A percentile compares a stretch with the other conserved stretches of the same genome.
These are phyloP conservation scores for Masticophis lateralis DNA, from an alignment of 2,797 vertebrate genomes.

Conservation along the genomic window DNA sequence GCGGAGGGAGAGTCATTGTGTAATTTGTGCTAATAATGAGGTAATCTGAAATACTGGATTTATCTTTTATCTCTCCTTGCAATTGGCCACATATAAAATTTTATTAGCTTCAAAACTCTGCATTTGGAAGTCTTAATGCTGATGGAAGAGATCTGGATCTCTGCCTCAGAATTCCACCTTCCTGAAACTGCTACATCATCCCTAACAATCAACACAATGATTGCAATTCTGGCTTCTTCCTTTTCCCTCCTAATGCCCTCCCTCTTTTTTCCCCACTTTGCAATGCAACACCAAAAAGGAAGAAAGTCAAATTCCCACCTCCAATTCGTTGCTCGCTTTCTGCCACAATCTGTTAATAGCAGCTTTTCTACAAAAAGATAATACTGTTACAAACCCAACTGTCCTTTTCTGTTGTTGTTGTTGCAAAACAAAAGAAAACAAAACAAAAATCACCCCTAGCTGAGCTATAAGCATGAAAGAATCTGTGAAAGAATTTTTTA, in stretches of 20 bases:
- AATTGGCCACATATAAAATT: background rate
- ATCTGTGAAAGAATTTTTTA: conserved; percentile 31
- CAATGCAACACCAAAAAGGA: conserved; percentile 3
- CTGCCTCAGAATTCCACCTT: background rate
- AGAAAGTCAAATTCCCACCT: background rate
- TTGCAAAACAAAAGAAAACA: conserved; percentile 22
- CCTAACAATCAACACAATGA: background rate
- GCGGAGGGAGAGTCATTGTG: background rate
- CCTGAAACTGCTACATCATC: background rate
- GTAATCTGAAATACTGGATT: background rate
- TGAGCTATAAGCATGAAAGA: conserved; percentile 43
- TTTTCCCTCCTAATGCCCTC: background rate
- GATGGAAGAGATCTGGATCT: background rate
- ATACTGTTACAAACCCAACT: background rate
- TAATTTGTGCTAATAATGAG: background rate
- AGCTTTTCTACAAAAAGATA: background rate
- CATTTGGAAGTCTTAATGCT: background rate
- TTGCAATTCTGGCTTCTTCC: background rate
- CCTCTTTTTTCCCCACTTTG: background rate
- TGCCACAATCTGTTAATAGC: conserved; percentile 24
- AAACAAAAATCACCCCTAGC: conserved; percentile 13
- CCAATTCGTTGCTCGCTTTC: background rate
- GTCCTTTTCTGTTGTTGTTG: background rate
- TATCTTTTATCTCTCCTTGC: background rate
- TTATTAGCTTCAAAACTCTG: background rate